Conservation (phyloP, 2,888 invertebrate genomes). For the Drosophila vallismaia region DNA sequence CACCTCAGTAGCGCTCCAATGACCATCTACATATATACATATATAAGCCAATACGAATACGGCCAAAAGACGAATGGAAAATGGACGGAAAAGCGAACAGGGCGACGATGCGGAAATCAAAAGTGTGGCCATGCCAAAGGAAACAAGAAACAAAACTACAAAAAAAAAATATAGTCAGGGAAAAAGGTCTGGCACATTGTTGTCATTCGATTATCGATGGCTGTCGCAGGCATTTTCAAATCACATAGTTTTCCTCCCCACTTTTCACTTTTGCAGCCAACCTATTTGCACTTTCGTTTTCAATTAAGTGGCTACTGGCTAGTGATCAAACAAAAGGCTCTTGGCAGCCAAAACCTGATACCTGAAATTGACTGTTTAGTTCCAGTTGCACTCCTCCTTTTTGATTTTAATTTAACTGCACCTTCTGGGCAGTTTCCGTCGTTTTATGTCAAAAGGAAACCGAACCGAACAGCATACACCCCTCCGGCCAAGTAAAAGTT, state of each 20-base stretch:
- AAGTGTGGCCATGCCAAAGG: constrained; percentile 58
- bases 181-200: constrained; percentile 32
- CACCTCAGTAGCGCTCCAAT: constrained; percentile 45
- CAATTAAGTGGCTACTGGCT: constrained; percentile 56
- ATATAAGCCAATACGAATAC: not conserved
- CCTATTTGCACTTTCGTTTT: constrained; percentile 71
- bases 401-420: constrained; percentile 8
- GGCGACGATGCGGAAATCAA: constrained; percentile 69
- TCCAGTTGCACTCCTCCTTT: constrained; percentile 11
- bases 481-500: constrained; percentile 31
- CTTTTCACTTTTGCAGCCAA: constrained; percentile 21
- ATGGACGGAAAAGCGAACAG: constrained; percentile 7
- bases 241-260: constrained; percentile 22
- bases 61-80: constrained; percentile 4
- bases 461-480: constrained; percentile 15
- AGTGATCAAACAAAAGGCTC: constrained; percentile 22
- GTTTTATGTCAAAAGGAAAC: constrained; percentile 46
- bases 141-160: constrained; percentile 17
- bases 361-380: constrained; percentile 37
- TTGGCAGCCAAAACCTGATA: constrained; percentile 11
- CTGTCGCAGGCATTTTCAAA: constrained; percentile 54
- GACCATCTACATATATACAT: constrained; percentile 13
- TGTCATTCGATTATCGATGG: constrained; percentile 61
- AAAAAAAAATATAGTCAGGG: constrained; percentile 27
- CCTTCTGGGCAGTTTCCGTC: constrained; percentile 48